Base-by-base conservation (phyloP, 2,797 vertebrate species). In the Lateolabrax maculatus region DNA sequence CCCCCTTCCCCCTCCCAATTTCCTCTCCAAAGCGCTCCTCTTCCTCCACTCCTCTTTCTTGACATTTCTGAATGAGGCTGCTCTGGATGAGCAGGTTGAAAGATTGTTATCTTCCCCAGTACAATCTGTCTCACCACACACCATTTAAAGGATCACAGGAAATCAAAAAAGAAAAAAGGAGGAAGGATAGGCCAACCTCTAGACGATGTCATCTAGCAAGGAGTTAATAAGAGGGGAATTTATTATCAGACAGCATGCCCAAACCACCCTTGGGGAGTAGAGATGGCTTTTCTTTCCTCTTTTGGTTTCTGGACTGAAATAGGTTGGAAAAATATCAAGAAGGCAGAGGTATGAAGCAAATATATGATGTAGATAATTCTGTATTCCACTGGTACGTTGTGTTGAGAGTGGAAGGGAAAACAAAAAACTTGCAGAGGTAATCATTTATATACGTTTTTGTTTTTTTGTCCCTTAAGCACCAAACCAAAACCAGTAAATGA, bases 211-310 rank as follows among this genome's bases (percentile, higher is more conserved):
- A 86, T 85, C 73, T 65, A 80, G 69, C 64, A 27, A 77, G 53
- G 79, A 88, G 86, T 82, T 84, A 83, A 83, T 81, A 77, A 70
- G 76, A 66, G 49, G 37, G 56, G 68, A 70, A 87, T 84, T 68
- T 82, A 81, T 87, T 66, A 75, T 75, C 48, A 62, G 52, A 58
- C 46, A 25, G 57, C 5, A 41, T 36, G 21, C 13, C 49, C 39
- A 66, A 80, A 71, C 70, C 27, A 69, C 77, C 52, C 48, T 56
- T 11, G 29, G 44, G 44, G 64, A 43, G 62, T n/a, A 31, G 55
- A 48, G 27, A 62, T 9, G 52, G 55, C n/a, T 73, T 65, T 65
- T 58, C 49, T 41, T 34, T 68, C 55, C 49, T 60, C 56, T 43
- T 68, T 63, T 41, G 21, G 13, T 72, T 77, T 52, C 21, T 5